Conservation (phyloP, 2,113 vertebrate genomes). For the Rissa tridactyla region DNA sequence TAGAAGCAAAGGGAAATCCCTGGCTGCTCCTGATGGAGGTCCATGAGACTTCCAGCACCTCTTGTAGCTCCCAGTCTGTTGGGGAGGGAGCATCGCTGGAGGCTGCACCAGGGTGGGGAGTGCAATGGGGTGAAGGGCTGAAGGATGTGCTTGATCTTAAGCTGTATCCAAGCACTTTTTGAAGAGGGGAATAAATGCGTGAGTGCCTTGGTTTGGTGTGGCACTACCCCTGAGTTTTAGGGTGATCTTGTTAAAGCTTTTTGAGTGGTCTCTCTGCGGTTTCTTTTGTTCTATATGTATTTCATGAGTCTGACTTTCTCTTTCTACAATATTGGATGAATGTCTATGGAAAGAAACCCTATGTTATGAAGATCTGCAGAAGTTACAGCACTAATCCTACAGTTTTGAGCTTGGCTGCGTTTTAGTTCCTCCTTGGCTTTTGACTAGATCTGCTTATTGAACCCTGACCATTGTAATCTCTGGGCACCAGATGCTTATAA, state of each 20-base stretch:
- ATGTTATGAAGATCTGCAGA: neutral
- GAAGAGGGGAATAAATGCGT: neutral
- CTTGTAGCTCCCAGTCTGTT: neutral
- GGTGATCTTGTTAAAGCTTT: neutral
- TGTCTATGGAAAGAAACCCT: neutral
- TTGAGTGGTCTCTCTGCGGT: neutral
- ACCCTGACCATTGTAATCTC: neutral
- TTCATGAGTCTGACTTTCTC: neutral
- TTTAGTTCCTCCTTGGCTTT: neutral
- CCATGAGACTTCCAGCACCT: neutral
- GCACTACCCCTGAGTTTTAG: neutral
- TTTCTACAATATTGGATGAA: neutral
- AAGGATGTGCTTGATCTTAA: neutral
- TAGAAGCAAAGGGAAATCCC: neutral
- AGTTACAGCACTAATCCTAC: neutral
- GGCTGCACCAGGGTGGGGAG: neutral
- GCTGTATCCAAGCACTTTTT: neutral
- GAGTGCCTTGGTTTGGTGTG: neutral
- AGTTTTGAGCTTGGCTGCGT: neutral
- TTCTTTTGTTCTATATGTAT: neutral
- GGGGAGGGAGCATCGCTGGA: neutral
- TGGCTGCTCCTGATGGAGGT: neutral
- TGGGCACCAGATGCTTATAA: neutral
- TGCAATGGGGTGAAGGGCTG: neutral
- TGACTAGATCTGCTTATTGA: neutral